Evolutionary conservation across 2,113 vertebrate species (phyloP), one percentile per base, ranked within the genome.

Genomic region (Colinus virginianus): DNA sequence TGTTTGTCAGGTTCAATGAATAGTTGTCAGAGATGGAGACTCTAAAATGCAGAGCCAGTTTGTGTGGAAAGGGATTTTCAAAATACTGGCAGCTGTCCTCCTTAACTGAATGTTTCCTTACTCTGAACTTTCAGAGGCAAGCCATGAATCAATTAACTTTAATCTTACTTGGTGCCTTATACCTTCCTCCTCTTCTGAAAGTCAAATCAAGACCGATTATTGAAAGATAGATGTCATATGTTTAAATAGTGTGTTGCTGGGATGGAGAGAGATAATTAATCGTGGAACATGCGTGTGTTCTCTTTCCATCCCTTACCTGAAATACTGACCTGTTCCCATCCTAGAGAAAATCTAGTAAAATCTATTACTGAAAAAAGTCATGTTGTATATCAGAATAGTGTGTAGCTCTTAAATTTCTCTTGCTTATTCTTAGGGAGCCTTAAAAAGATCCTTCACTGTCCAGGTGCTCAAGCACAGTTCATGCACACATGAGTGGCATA

Each of bases 61-160:
- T 80, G 6, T 30, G 49, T 43, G 69, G 49, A 85, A 91, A 78
- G 34, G 53, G 56, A 64, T 82, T 80, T 90, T 38, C 30, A 81
- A 79, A 49, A 88, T 84, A 64, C 66, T 6, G 71, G 46, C 53
- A 83, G 21, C 85, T 83, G 28, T 92, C 34, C 82, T 94, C 56
- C 49, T 80, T 94, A 86, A 43, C 15, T 61, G 38, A 68, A 22
- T 88, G 63, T 90, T 76, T 90, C 43, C 20, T 84, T 84, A 55
- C 49, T 88, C 38, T 71, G 67, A 70, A 67, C 5, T 16, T 86
- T 76, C 72, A 74, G 76, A 90, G 70, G 26, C 2, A 25, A 92
- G 59, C 70, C 88, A 62, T 81, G 49, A 95, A 90, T 76, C 80
- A 91, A 82, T 89, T 90, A 93, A 87, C 46, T 62, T 95, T 88